Percentiles rank a stretch among this genome's conserved stretches.
Evolutionary conservation across 1,140 invertebrate species (phyloP).

Genomic region (Cherax destructor): DNA sequence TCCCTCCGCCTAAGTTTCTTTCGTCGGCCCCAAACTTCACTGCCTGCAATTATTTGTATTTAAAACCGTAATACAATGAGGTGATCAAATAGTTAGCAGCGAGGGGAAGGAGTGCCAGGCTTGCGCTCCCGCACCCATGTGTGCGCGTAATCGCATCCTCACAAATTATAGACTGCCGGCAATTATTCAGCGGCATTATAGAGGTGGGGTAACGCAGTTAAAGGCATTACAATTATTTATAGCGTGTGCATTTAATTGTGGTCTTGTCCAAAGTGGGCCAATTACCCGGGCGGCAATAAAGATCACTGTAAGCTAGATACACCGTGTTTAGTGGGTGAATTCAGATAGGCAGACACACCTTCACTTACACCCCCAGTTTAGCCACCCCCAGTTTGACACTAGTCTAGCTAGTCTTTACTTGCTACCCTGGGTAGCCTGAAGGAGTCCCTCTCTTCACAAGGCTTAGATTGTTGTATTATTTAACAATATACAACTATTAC

Average conservation of each 20-base stretch:
- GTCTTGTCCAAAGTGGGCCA: conserved; percentile 11
- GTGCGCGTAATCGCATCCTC: not conserved
- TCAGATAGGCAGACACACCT: not conserved
- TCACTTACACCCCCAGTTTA: not conserved
- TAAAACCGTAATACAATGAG: no score
- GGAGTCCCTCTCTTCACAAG: no score
- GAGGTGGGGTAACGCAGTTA: not conserved
- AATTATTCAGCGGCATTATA: conserved; percentile 23
- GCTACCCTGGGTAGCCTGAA: no score
- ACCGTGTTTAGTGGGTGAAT: not conserved
- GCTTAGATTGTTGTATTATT: no score
- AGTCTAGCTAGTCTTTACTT: not conserved
- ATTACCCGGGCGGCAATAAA: conserved; percentile 11
- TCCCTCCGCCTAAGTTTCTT: not conserved
- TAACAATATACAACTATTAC: no score
- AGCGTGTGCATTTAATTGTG: conserved; percentile 18
- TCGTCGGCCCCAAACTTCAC: not conserved
- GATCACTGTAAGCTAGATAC: not conserved
- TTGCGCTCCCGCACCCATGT: not conserved
- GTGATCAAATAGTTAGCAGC: not conserved
- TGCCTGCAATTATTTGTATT: no score
- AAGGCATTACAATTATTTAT: not conserved
- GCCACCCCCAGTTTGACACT: not conserved
- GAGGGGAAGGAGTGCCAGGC: not conserved
- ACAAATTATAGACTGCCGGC: conserved; percentile 5